phyloP scores from a whole-genome alignment of 2,113 vertebrate genomes.

The Solea senegalensis region DNA sequence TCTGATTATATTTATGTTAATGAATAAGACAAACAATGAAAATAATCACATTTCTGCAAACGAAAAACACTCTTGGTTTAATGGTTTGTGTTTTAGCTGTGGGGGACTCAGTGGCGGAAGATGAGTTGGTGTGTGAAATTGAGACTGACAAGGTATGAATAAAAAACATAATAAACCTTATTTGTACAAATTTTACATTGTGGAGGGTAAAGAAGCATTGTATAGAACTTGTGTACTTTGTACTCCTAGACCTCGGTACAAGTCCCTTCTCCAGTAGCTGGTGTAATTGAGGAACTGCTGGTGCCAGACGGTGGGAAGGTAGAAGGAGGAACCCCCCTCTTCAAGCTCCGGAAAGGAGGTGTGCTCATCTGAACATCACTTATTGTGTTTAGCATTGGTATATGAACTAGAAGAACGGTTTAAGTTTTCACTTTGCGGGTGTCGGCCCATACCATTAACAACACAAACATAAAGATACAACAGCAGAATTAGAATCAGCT shows the following conservation, averaged over 20 bases:
- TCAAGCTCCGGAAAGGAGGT: conserved; percentile 96
- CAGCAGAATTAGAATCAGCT: no score
- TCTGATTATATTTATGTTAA: background rate
- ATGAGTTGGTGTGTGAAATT: conserved; percentile 98
- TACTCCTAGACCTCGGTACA: conserved; percentile 89
- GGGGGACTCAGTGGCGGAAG: conserved; percentile 91
- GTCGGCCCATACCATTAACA: background rate
- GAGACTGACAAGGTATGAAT: conserved; percentile 94
- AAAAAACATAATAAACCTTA: background rate
- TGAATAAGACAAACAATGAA: background rate
- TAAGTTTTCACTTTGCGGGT: background rate
- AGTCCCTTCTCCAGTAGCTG: conserved; percentile 91
- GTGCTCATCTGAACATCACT: background rate
- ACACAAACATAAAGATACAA: background rate
- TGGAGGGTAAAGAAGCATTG: background rate
- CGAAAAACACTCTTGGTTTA: background rate
- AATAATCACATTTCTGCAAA: no score
- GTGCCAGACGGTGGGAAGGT: conserved; percentile 93
- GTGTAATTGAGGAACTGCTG: conserved; percentile 94
- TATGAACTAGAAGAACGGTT: background rate
- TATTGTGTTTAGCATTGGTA: background rate
- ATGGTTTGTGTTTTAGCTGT: conserved; percentile 83
- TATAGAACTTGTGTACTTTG: conserved; percentile 9
- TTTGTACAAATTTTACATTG: background rate
- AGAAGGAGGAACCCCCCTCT: conserved; percentile 92